Conservation (phyloP, 2,888 invertebrate species). For the Dione vanillae region DNA sequence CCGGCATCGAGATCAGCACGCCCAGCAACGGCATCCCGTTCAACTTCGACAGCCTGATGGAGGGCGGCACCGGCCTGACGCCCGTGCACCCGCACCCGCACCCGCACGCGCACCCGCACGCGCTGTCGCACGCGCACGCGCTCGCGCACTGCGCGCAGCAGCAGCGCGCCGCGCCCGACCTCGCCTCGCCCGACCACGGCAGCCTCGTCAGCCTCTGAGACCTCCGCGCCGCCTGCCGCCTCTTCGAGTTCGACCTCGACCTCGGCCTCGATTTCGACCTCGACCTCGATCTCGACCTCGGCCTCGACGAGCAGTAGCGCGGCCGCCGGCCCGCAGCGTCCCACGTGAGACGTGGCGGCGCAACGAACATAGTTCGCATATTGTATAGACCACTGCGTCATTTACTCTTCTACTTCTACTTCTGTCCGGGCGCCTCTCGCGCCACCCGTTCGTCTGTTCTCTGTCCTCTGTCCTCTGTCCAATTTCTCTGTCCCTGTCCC, state of each 20-base stretch:
- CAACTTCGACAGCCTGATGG: constrained; percentile 96
- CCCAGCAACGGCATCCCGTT: constrained; percentile 94
- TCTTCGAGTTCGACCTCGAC: constrained; percentile 43
- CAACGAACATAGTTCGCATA: constrained; percentile 60
- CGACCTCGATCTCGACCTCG: constrained; percentile 32
- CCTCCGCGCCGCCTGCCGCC: constrained; percentile 51
- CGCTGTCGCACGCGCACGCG: constrained; percentile 87
- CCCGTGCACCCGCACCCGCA: constrained; percentile 88
- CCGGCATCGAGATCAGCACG: constrained; percentile 93
- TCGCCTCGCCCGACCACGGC: constrained; percentile 90
- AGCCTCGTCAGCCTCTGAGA: constrained; percentile 93
- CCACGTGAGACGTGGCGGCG: constrained; percentile 52
- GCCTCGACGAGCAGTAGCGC: constrained; percentile 33
- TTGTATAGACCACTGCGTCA: constrained; percentile 52
- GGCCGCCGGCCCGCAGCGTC: constrained; percentile 36
- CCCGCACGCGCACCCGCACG: constrained; percentile 74
- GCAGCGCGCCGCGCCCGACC: constrained; percentile 88
- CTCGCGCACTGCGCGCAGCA: constrained; percentile 93
- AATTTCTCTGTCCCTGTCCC: constrained; percentile 44
- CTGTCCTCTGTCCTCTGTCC: constrained; percentile 44
- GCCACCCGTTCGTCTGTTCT: constrained; percentile 23
- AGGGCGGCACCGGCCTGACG: constrained; percentile 95
- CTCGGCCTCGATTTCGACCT: constrained; percentile 14
- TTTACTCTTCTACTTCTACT: constrained; percentile 54
- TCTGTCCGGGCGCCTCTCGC: constrained; percentile 29